Base-by-base conservation (phyloP, 1,140 invertebrate genomes). In the Leptinotarsa defecta region DNA sequence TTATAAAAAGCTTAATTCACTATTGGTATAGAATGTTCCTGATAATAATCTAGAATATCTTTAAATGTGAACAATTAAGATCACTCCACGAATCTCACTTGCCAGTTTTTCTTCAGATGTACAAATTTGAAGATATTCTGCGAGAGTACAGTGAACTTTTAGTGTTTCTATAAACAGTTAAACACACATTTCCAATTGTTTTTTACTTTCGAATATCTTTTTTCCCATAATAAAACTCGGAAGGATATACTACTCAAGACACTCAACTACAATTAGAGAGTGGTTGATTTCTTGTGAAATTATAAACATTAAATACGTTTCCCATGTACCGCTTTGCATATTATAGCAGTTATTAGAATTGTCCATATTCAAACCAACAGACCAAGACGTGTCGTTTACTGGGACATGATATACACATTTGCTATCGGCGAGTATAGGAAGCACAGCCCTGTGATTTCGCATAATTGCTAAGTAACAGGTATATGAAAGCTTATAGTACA, bases 351-450 rank as follows among this genome's bases (percentile, higher is more conserved):
- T 65, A 65, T 65, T 65, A 65, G 22, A 65, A 65, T 65, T 65
- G 64, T 27, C 64, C 64, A 65, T 65, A 65, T 65, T 65, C 64
- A 24, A 27, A 11, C 5, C 64, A 65, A 11, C 64, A 15, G 22
- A 65, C 20, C 64, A 20, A 19, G 22, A 65, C 64, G 20, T 65
- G 64, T 65, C 64, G 64, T 65, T 27, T 5, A 65, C n/a, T 22
- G 13, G 22, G 64, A 65, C 64, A 65, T 65, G 64, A 65, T 65
- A 65, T 65, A 24, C 64, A 65, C 64, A 65, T 65, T 65, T 65
- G 64, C 64, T 65, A 65, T 65, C 64, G 5, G 27, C 64, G 15
- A 65, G 15, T 65, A 65, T 65, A 65, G 64, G 64, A 65, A 65
- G 64, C 64, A 65, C 15, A 24, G 64, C n/a, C 11, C 20, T 65